Percentiles rank a stretch among this genome's conserved stretches.
Conservation (phyloP, 2,888 invertebrate species). For the Athalia rosae region DNA sequence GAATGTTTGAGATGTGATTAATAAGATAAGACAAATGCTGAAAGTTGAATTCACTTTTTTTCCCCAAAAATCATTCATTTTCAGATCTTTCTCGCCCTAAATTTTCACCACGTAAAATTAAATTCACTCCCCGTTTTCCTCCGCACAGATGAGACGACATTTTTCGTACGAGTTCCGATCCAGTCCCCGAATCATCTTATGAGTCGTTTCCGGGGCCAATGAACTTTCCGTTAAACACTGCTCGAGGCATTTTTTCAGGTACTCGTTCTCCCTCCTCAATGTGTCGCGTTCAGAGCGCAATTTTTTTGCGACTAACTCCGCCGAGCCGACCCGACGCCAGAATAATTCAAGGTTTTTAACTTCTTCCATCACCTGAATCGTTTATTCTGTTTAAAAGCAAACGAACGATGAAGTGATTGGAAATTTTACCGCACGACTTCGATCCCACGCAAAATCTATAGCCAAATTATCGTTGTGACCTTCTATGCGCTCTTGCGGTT, state of each 20-base stretch:
- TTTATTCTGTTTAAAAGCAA: background rate
- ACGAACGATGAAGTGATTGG: background rate
- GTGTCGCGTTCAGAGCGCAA: constrained; percentile 53
- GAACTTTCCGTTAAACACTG: constrained; percentile 26
- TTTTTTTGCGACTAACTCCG: constrained; percentile 50
- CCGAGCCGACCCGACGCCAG: constrained; percentile 60
- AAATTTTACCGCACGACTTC: constrained; percentile 34
- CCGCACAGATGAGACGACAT: too few relatives aligned
- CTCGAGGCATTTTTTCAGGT: constrained; percentile 50
- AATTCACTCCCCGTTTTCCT: too few relatives aligned
- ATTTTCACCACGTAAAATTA: too few relatives aligned
- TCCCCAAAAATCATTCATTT: too few relatives aligned
- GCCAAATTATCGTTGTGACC: constrained; percentile 10
- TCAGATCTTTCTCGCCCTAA: too few relatives aligned
- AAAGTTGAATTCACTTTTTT: too few relatives aligned
- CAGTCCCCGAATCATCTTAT: background rate
- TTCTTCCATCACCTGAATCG: constrained; percentile 52
- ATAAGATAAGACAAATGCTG: too few relatives aligned
- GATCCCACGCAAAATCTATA: constrained; percentile 32
- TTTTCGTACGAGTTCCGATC: too few relatives aligned
- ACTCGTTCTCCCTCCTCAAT: constrained; percentile 48
- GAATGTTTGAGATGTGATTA: constrained; percentile 9
- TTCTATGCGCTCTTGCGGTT: constrained; percentile 1
- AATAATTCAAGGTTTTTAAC: constrained; percentile 55
- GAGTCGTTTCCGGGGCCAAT: background rate